Evolutionary conservation across 2,797 vertebrate genomes (phyloP).

Genomic region (Helarctos malayanus): DNA sequence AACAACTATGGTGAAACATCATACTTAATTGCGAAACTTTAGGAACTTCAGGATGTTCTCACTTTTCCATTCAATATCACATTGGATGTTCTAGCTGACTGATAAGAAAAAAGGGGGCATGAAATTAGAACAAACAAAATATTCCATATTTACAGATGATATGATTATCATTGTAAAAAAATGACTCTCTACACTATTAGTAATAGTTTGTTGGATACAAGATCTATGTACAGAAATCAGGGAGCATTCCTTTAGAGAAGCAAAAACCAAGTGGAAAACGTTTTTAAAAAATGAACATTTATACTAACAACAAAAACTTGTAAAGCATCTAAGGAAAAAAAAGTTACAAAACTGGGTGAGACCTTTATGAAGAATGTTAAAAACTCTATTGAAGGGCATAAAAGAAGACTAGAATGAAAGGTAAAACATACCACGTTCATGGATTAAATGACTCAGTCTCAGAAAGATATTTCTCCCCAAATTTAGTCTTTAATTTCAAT

Average conservation of each 20-base stretch:
- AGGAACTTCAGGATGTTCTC: not conserved
- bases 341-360: not conserved
- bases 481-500: not conserved
- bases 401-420: not conserved
- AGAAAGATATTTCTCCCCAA: not conserved
- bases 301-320: not conserved
- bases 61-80: not conserved
- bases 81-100: not conserved
- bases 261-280: not conserved
- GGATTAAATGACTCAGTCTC: not conserved
- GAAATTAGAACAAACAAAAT: not conserved
- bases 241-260: not conserved
- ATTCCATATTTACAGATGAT: not conserved
- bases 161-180: not conserved
- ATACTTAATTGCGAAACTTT: not conserved
- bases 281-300: not conserved
- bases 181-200: not conserved
- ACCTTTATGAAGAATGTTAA: not conserved
- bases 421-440: not conserved
- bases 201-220: not conserved
- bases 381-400: not conserved
- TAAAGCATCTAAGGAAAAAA: not conserved
- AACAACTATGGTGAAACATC: not conserved
- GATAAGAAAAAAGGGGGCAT: not conserved
- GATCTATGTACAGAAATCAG: not conserved